These are phyloP conservation scores for Rhinogobio ventralis DNA, from an alignment of 2,797 vertebrate species.

Conservation along the genomic window DNA sequence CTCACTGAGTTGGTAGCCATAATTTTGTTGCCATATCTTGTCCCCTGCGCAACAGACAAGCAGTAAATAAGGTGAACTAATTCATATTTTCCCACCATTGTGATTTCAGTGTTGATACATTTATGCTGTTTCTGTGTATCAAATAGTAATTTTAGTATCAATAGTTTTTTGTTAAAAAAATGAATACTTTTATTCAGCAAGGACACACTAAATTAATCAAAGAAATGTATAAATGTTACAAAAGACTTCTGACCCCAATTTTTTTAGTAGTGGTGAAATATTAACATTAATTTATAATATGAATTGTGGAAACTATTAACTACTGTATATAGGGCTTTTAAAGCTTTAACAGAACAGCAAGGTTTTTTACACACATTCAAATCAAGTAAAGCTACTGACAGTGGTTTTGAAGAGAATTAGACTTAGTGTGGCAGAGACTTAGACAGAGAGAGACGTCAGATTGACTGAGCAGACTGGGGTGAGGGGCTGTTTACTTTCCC, in stretches of 20 bases:
- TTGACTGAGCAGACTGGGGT: constrained; percentile 10
- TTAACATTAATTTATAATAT: neutral
- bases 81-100: neutral
- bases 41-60: neutral
- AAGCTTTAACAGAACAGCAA: neutral
- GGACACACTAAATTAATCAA: neutral
- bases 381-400: constrained; percentile 2
- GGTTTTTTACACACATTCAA: neutral
- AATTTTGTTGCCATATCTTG: neutral
- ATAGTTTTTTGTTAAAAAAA: no score
- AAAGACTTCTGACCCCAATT: neutral
- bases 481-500: constrained; percentile 76
- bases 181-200: neutral
- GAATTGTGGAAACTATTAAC: neutral
- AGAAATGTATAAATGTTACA: neutral
- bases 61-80: neutral
- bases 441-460: neutral
- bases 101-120: neutral
- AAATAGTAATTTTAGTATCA: no score
- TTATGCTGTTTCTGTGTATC: neutral
- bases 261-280: neutral
- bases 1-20: no score
- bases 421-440: neutral
- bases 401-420: neutral
- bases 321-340: neutral